Conservation (phyloP, 2,888 invertebrate genomes). For the Leptopilina myrica region DNA sequence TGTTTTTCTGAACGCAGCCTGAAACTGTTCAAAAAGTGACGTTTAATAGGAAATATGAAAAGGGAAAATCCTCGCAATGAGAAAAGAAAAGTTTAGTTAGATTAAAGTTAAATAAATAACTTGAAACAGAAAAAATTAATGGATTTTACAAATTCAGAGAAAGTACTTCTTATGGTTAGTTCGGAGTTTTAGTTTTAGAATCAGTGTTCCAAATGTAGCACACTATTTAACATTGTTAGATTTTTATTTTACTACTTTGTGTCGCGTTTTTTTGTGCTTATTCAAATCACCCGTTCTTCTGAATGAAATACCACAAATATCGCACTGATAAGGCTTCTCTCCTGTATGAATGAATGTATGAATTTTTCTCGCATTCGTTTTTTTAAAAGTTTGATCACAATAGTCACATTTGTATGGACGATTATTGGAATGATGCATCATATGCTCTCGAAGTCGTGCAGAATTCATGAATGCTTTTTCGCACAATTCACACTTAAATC, state of each 20-base stretch:
- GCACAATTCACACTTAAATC: slow-evolving; percentile 47
- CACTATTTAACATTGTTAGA: too few relatives aligned
- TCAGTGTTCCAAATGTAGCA: too few relatives aligned
- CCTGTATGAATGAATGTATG: slow-evolving; percentile 57
- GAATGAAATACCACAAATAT: slow-evolving; percentile 46
- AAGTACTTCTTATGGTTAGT: too few relatives aligned
- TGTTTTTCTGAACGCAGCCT: too few relatives aligned
- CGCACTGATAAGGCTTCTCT: slow-evolving; percentile 51
- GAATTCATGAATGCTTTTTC: slow-evolving; percentile 46
- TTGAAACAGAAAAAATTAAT: too few relatives aligned
- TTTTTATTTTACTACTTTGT: background rate
- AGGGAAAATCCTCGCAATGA: too few relatives aligned
- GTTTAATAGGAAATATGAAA: too few relatives aligned
- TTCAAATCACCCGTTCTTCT: slow-evolving; percentile 48
- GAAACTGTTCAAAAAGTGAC: too few relatives aligned
- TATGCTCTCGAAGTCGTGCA: slow-evolving; percentile 53
- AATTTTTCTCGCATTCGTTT: slow-evolving; percentile 53
- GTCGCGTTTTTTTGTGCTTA: slow-evolving; percentile 49
- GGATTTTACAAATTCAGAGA: too few relatives aligned
- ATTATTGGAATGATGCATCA: slow-evolving; percentile 57
- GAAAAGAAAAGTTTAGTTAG: too few relatives aligned
- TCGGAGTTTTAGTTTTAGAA: too few relatives aligned
- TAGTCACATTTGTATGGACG: slow-evolving; percentile 56
- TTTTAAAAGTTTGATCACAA: slow-evolving; percentile 54
- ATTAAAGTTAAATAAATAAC: too few relatives aligned